Percentiles rank a stretch among this genome's conserved stretches.
Evolutionary conservation across 1,140 invertebrate species (phyloP).

Genomic region (Temnothorax nylanderi): DNA sequence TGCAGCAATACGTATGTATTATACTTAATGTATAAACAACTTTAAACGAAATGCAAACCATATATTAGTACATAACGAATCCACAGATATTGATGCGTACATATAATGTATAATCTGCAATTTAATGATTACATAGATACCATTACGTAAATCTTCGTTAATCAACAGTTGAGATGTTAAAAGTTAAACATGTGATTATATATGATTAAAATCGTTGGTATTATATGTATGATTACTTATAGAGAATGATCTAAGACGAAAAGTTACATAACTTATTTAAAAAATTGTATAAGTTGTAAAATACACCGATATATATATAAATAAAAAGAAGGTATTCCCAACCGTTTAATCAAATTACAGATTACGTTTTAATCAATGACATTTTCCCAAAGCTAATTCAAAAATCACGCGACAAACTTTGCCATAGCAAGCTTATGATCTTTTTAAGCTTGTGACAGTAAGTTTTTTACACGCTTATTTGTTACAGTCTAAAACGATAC

Average conservation of each 20-base stretch:
- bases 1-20: neutral
- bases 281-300: neutral
- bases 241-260: neutral
- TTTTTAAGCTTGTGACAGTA: neutral
- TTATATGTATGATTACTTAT: neutral
- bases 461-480: neutral
- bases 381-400: neutral
- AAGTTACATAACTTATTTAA: slow-evolving; percentile 2
- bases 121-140: neutral
- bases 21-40: neutral
- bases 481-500: neutral
- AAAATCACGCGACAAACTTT: neutral
- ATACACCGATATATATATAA: neutral
- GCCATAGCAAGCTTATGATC: neutral
- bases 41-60: neutral
- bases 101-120: slow-evolving; percentile 10
- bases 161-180: neutral
- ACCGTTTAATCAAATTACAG: neutral
- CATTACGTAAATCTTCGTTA: neutral
- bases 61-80: neutral
- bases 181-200: neutral
- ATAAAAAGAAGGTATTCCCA: neutral
- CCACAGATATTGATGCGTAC: neutral
- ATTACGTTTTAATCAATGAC: slow-evolving; percentile 7
- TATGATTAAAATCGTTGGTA: neutral